Evolutionary conservation across 2,113 vertebrate genomes (phyloP).

Genomic region (Clupea harengus): DNA sequence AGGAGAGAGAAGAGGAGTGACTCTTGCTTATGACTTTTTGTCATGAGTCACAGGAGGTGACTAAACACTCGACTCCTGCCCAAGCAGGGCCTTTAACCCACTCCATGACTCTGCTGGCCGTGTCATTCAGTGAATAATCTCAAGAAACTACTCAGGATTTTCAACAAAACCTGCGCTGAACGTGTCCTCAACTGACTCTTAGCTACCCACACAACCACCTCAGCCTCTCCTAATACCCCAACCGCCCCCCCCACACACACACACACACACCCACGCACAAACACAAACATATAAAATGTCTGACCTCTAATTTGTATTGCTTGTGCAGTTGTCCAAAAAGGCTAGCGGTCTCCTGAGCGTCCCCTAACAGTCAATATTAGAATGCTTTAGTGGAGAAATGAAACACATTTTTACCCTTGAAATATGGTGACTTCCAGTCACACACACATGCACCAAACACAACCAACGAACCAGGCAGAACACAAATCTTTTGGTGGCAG

Average conservation of each 20-base stretch:
- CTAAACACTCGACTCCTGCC: neutral
- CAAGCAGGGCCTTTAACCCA: neutral
- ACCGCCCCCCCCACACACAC: too few species aligned
- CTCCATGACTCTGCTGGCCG: neutral
- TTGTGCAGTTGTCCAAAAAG: too few species aligned
- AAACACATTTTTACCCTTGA: neutral
- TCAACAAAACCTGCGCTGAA: too few species aligned
- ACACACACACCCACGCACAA: too few species aligned
- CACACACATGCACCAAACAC: constrained; percentile 3
- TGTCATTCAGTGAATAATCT: neutral
- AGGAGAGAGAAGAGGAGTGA: neutral
- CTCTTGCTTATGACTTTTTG: neutral
- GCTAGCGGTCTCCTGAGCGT: too few species aligned
- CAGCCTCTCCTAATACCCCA: neutral
- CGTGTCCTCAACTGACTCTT: neutral
- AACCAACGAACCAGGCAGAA: neutral
- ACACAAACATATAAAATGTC: too few species aligned
- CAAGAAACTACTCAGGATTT: too few species aligned
- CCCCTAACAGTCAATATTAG: neutral
- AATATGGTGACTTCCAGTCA: neutral
- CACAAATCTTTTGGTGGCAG: neutral
- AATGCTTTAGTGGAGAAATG: neutral
- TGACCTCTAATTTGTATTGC: too few species aligned
- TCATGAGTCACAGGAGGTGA: neutral
- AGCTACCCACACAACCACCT: neutral